Evolutionary conservation across 1,140 invertebrate species (phyloP).

Genomic region (Nixonia krombeini): DNA sequence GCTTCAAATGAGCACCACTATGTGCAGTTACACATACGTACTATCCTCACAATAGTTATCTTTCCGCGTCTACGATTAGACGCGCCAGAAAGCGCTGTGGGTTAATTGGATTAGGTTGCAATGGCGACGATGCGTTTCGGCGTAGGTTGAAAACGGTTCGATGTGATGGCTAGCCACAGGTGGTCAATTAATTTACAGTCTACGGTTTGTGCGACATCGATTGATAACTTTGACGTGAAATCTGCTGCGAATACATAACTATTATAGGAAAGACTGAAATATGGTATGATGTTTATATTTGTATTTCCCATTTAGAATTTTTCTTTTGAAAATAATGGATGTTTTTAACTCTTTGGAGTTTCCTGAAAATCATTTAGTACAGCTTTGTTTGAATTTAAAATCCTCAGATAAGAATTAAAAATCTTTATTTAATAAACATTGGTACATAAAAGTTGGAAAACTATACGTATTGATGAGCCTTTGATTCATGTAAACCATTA

Average conservation of each 20-base stretch:
- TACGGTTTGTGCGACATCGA: slow-evolving; percentile 42
- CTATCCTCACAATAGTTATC: slow-evolving; percentile 35
- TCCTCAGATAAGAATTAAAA: too few species aligned
- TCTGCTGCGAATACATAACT: slow-evolving; percentile 4
- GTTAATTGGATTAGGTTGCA: slow-evolving; percentile 50
- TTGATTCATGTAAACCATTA: too few species aligned
- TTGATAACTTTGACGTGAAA: slow-evolving; percentile 37
- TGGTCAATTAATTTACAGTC: slow-evolving; percentile 50
- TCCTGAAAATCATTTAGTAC: too few species aligned
- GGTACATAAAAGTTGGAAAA: too few species aligned
- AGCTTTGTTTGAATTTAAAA: too few species aligned
- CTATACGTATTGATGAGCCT: too few species aligned
- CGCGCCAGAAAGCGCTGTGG: slow-evolving; percentile 36
- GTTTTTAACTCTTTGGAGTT: too few species aligned
- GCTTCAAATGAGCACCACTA: slow-evolving; percentile 25
- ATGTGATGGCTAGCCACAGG: slow-evolving; percentile 30
- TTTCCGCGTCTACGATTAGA: slow-evolving; percentile 35
- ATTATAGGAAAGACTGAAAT: not conserved
- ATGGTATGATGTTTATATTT: not conserved
- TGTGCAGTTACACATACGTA: slow-evolving; percentile 18
- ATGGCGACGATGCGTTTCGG: slow-evolving; percentile 34
- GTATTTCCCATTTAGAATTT: too few species aligned
- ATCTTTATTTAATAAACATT: too few species aligned
- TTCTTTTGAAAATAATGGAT: not conserved
- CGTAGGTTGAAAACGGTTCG: slow-evolving; percentile 21